phyloP scores from a whole-genome alignment of 2,888 invertebrate species.

The Pyrgus malvae region DNA sequence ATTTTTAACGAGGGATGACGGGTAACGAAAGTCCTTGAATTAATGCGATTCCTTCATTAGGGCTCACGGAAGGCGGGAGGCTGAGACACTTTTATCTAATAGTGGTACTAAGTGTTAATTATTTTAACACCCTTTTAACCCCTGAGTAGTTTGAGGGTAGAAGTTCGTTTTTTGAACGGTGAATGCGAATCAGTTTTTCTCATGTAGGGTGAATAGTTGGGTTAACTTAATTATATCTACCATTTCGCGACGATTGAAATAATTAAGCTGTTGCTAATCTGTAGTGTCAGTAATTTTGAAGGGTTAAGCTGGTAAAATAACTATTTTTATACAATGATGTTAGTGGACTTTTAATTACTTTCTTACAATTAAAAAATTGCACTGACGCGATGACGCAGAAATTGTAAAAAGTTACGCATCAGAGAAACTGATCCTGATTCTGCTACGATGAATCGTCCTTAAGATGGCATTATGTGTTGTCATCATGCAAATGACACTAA shows the following conservation, averaged over 20 bases:
- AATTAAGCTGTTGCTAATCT: too few species aligned
- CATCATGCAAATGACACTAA: too few species aligned
- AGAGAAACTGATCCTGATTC: too few species aligned
- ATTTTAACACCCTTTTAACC: slow-evolving; percentile 26
- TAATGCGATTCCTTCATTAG: slow-evolving; percentile 51
- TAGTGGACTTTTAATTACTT: too few species aligned
- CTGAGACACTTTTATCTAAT: slow-evolving; percentile 24
- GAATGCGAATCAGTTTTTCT: slow-evolving; percentile 6
- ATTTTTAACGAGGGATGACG: slow-evolving; percentile 72
- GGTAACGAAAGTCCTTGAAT: slow-evolving; percentile 68
- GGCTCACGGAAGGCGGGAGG: slow-evolving; percentile 12
- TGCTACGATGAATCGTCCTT: too few species aligned
- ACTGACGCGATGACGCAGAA: too few species aligned
- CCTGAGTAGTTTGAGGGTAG: slow-evolving; percentile 20
- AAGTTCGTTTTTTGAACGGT: slow-evolving; percentile 12
- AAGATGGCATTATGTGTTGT: too few species aligned
- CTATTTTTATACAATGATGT: too few species aligned
- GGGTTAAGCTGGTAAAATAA: too few species aligned
- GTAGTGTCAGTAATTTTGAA: too few species aligned
- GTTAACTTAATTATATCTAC: not conserved
- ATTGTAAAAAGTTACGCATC: too few species aligned
- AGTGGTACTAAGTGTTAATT: slow-evolving; percentile 27
- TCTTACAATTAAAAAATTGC: too few species aligned
- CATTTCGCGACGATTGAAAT: not conserved
- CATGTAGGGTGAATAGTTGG: slow-evolving; percentile 12